phyloP scores from a whole-genome alignment of 2,113 vertebrate genomes.

The Synodontis membranacea region DNA sequence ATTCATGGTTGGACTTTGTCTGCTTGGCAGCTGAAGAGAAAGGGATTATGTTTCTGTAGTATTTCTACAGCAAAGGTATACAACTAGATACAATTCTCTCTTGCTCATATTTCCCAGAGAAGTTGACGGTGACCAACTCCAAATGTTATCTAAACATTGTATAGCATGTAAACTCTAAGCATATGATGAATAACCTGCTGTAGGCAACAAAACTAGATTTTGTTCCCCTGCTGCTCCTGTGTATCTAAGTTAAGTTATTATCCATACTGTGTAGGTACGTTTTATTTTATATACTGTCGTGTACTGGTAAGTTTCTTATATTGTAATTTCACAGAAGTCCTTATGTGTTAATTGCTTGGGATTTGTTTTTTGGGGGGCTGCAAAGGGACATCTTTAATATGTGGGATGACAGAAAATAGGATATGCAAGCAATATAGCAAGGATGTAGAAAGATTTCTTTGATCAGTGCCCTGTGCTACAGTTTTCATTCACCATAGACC shows the following conservation, averaged over 20 bases:
- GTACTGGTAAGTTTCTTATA: neutral
- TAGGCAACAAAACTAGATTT: neutral
- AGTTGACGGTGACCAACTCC: neutral
- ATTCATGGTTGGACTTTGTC: neutral
- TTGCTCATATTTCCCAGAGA: neutral
- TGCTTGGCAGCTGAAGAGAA: constrained; percentile 4
- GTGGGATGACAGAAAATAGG: neutral
- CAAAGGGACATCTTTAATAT: neutral
- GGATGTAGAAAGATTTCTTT: neutral
- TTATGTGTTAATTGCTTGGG: neutral
- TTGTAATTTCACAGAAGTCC: neutral
- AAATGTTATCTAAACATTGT: constrained; percentile 5
- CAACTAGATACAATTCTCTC: neutral
- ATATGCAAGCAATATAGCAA: neutral
- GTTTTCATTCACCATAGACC: neutral
- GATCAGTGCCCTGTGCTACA: neutral
- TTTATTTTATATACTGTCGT: neutral
- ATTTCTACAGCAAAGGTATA: constrained; percentile 4
- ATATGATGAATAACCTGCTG: constrained; percentile 15
- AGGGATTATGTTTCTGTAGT: constrained; percentile 5
- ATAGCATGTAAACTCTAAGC: neutral
- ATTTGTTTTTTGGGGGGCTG: neutral
- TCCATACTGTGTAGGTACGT: too few species aligned
- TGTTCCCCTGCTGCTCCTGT: neutral
- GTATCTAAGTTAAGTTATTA: too few species aligned